Percentiles rank a stretch among this genome's conserved stretches.
phyloP scores from a whole-genome alignment of 2,888 invertebrate species.

The Herminia tarsipennalis region DNA sequence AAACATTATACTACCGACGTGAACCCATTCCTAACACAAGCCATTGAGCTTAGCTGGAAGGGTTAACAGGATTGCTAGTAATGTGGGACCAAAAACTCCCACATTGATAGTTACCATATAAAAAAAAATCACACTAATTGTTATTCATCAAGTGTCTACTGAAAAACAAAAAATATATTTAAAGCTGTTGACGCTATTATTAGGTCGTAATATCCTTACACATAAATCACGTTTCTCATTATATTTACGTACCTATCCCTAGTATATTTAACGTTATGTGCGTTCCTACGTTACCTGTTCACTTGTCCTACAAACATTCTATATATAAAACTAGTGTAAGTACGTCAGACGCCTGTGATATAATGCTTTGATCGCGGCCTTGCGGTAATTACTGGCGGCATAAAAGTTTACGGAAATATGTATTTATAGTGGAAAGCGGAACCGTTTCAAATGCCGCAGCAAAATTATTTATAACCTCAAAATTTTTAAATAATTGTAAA shows the following conservation, averaged over 20 bases:
- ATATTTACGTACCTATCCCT: neutral
- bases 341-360: slow-evolving; percentile 50
- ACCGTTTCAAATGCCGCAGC: slow-evolving; percentile 14
- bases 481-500: slow-evolving; percentile 3
- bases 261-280: neutral
- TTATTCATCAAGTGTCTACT: neutral
- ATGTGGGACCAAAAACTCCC: too few relatives aligned
- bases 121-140: too few relatives aligned
- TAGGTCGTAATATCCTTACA: neutral
- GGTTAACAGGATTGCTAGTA: too few relatives aligned
- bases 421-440: slow-evolving; percentile 31
- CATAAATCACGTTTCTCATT: neutral
- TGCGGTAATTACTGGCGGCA: slow-evolving; percentile 47
- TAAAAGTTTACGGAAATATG: slow-evolving; percentile 38
- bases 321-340: slow-evolving; percentile 53
- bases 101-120: too few relatives aligned
- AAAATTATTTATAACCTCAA: slow-evolving; percentile 21
- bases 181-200: too few relatives aligned
- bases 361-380: slow-evolving; percentile 51
- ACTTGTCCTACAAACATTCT: slow-evolving; percentile 50
- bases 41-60: too few relatives aligned
- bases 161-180: neutral
- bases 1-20: too few relatives aligned
- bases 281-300: slow-evolving; percentile 34
- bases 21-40: too few relatives aligned